phyloP scores from a whole-genome alignment of 2,888 invertebrate genomes.

The Seira musarum region DNA sequence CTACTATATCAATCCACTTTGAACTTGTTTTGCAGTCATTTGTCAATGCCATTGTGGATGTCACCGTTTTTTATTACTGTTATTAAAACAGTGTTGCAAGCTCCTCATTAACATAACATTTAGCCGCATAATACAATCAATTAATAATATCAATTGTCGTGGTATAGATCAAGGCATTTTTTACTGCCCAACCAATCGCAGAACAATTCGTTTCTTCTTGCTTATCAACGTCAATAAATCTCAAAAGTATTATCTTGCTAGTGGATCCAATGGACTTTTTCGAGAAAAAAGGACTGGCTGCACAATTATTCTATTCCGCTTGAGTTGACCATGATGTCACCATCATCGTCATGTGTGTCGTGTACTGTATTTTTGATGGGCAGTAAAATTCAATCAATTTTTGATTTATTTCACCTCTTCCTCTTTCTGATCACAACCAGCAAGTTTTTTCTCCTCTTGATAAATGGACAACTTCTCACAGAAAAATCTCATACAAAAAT shows the following conservation, averaged over 20 bases:
- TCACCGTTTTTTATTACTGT: constrained; percentile 14
- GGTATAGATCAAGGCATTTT: constrained; percentile 27
- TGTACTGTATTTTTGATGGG: too few relatives aligned
- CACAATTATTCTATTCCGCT: too few relatives aligned
- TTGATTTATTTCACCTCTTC: constrained; percentile 14
- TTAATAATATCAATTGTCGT: constrained; percentile 24
- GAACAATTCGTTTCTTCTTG: too few relatives aligned
- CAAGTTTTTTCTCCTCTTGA: too few relatives aligned
- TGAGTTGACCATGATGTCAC: too few relatives aligned
- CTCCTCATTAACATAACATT: constrained; percentile 23
- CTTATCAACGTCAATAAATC: too few relatives aligned
- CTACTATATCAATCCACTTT: constrained; percentile 8
- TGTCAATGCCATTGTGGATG: constrained; percentile 42
- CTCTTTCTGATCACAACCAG: too few relatives aligned
- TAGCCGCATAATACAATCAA: constrained; percentile 12
- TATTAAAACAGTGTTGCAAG: constrained; percentile 18
- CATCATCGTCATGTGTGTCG: too few relatives aligned
- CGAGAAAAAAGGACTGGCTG: too few relatives aligned
- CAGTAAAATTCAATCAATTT: constrained; percentile 18
- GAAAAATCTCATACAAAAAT: too few relatives aligned
- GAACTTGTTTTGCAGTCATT: constrained; percentile 32
- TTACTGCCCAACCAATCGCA: not conserved
- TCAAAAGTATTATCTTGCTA: too few relatives aligned
- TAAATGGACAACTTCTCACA: not conserved
- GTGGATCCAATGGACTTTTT: too few relatives aligned